Conservation (phyloP, 2,888 invertebrate genomes). For the Patella ulyssiponensis region DNA sequence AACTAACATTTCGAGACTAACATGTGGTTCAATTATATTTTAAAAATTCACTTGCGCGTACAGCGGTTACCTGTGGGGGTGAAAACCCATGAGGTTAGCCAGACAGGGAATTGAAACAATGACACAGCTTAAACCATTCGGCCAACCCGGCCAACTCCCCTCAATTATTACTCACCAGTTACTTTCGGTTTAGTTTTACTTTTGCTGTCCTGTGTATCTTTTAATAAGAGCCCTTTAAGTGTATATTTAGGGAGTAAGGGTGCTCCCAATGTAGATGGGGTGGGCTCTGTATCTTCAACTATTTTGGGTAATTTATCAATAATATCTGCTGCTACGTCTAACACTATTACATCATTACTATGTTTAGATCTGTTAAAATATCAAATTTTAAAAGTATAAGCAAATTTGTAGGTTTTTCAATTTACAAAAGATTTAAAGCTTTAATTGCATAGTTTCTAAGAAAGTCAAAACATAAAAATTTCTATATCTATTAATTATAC, state of each 20-base stretch:
- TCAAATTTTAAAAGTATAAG: background rate
- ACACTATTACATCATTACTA: slow-evolving; percentile 85
- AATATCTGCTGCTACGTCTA: slow-evolving; percentile 84
- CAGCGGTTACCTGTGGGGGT: too few species aligned
- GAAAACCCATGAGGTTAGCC: too few species aligned
- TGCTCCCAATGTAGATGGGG: slow-evolving; percentile 31
- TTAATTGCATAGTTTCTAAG: too few species aligned
- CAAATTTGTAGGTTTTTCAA: background rate
- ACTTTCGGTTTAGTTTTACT: slow-evolving; percentile 4
- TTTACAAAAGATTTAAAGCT: too few species aligned
- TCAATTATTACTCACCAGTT: background rate
- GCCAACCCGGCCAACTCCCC: too few species aligned
- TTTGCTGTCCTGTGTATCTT: slow-evolving; percentile 15
- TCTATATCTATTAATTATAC: too few species aligned
- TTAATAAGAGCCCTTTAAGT: background rate
- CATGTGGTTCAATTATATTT: too few species aligned
- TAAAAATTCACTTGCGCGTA: too few species aligned
- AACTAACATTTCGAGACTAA: too few species aligned
- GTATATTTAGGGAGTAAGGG: slow-evolving; percentile 20
- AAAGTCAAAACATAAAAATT: too few species aligned
- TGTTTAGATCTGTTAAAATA: slow-evolving; percentile 70
- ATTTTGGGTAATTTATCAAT: slow-evolving; percentile 59
- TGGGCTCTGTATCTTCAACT: slow-evolving; percentile 59
- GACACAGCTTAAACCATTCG: too few species aligned
- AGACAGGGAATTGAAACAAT: too few species aligned